Evolutionary conservation across 1,140 invertebrate species (phyloP).

Genomic region (Goniozus legneri): DNA sequence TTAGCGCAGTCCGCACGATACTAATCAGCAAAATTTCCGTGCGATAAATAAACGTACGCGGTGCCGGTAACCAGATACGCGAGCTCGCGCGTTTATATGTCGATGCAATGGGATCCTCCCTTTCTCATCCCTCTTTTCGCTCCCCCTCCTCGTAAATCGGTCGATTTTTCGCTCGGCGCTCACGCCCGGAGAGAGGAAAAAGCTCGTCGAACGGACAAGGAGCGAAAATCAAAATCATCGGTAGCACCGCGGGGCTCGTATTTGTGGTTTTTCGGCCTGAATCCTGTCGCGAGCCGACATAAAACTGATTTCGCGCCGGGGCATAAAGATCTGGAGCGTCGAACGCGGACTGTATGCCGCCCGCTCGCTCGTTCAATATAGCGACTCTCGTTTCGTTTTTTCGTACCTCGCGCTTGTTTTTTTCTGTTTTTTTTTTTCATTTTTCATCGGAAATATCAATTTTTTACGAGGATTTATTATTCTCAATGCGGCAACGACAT

Average conservation of each 20-base stretch:
- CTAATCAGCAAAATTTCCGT: slow-evolving; percentile 52
- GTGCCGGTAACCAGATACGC: slow-evolving; percentile 42
- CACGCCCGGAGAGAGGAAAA: slow-evolving; percentile 15
- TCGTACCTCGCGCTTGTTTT: background rate
- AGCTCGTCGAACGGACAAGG: slow-evolving; percentile 28
- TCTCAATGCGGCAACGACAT: background rate
- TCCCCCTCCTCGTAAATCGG: slow-evolving; percentile 44
- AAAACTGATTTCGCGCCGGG: slow-evolving; percentile 33
- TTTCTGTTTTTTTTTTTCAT: background rate
- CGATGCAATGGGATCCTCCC: slow-evolving; percentile 44
- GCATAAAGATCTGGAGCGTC: slow-evolving; percentile 31
- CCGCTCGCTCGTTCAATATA: no score
- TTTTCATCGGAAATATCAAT: background rate
- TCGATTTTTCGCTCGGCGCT: slow-evolving; percentile 21
- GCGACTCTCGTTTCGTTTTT: no score
- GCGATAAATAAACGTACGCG: slow-evolving; percentile 43
- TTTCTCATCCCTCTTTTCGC: no score
- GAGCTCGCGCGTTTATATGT: slow-evolving; percentile 33
- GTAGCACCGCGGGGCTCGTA: slow-evolving; percentile 20
- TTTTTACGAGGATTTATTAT: background rate
- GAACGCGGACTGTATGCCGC: no score
- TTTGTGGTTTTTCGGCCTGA: slow-evolving; percentile 29
- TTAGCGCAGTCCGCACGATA: slow-evolving; percentile 51
- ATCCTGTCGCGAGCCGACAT: slow-evolving; percentile 31
- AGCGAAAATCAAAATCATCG: slow-evolving; percentile 17